Evolutionary conservation across 2,888 invertebrate species (phyloP).

Genomic region (Azorinus chamasolen): DNA sequence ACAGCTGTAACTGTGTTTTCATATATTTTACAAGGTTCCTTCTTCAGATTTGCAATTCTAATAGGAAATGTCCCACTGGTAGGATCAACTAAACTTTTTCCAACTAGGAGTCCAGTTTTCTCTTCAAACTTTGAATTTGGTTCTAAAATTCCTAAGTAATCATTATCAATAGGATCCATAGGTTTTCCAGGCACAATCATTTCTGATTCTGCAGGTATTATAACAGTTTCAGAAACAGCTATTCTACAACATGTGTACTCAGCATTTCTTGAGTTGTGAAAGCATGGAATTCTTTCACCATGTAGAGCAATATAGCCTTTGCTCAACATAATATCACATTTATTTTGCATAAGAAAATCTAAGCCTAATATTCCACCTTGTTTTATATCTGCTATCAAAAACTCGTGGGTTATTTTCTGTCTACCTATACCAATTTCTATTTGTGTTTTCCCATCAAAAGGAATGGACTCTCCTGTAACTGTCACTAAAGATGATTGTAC

Average conservation of each 20-base stretch:
- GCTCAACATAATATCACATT: conserved; percentile 27
- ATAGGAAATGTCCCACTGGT: too few species aligned
- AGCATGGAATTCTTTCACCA: conserved; percentile 16
- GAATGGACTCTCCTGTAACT: too few species aligned
- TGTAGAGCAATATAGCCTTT: conserved; percentile 12
- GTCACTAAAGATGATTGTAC: too few species aligned
- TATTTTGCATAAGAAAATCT: neutral
- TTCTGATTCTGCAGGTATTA: conserved; percentile 14
- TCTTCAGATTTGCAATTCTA: too few species aligned
- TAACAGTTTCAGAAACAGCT: neutral
- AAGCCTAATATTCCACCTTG: too few species aligned
- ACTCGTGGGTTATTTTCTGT: too few species aligned
- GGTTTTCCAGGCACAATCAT: conserved; percentile 15
- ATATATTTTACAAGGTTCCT: too few species aligned
- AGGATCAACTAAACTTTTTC: too few species aligned
- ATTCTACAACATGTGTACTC: too few species aligned
- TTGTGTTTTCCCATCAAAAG: too few species aligned
- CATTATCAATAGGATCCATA: conserved; percentile 10
- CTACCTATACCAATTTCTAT: neutral
- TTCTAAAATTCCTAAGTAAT: conserved; percentile 13
- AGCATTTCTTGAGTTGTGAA: neutral
- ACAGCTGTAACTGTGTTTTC: too few species aligned
- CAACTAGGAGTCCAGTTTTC: conserved; percentile 14
- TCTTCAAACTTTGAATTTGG: conserved; percentile 7
- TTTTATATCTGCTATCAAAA: conserved; percentile 9